A percentile compares a stretch with the other conserved stretches of the same genome.
phyloP scores from a whole-genome alignment of 2,888 invertebrate species.

The Nebria brevicollis region DNA sequence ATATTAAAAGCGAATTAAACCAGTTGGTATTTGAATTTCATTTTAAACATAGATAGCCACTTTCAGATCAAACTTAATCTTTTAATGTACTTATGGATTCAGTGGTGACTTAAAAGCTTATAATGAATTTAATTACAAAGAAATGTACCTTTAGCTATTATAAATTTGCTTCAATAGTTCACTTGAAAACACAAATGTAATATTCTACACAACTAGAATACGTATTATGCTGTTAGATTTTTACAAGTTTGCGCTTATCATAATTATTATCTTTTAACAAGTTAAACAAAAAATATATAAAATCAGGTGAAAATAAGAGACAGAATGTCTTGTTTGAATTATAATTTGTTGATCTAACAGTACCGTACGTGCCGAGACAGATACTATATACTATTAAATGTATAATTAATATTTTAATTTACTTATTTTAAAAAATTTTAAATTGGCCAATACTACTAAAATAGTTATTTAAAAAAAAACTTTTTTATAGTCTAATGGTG shows the following conservation, averaged over 20 bases:
- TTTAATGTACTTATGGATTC: constrained; percentile 43
- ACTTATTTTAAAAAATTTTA: no score
- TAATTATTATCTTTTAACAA: constrained; percentile 1
- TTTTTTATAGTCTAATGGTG: no score
- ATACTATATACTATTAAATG: no score
- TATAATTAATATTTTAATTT: no score
- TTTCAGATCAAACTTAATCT: constrained; percentile 36
- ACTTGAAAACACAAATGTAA: not conserved
- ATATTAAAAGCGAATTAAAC: not conserved
- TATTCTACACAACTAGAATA: not conserved
- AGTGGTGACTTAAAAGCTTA: constrained; percentile 26
- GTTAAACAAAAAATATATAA: constrained; percentile 15
- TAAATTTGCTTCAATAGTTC: not conserved
- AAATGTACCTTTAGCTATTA: not conserved
- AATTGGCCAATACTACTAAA: no score
- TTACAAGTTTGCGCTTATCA: not conserved
- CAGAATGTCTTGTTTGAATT: not conserved
- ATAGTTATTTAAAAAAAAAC: no score
- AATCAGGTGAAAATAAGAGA: constrained; percentile 9
- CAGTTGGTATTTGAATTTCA: constrained; percentile 24
- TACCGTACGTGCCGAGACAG: not conserved
- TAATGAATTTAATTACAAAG: not conserved
- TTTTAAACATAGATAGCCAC: constrained; percentile 41
- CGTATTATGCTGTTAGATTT: not conserved
- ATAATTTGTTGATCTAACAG: not conserved